A percentile compares a stretch with the other conserved stretches of the same genome.
phyloP scores from a whole-genome alignment of 2,888 invertebrate genomes.

The Lithodes maja region DNA sequence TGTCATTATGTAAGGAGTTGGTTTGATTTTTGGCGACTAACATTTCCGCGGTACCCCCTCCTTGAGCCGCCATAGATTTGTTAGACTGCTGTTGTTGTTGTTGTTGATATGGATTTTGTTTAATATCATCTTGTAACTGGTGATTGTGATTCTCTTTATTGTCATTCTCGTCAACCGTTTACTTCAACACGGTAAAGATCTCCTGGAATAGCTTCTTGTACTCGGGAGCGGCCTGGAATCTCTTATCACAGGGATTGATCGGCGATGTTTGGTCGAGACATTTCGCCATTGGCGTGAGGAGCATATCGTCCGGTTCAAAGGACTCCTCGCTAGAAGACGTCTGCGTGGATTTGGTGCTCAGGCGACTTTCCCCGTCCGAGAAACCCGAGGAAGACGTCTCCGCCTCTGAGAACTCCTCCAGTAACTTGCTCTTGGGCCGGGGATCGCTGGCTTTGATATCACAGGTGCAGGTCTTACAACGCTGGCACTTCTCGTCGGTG shows the following conservation, averaged over 20 bases:
- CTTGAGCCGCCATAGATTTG: too few relatives aligned
- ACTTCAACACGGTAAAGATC: conserved; percentile 71
- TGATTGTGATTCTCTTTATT: neutral
- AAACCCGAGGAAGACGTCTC: conserved; percentile 71
- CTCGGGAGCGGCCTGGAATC: conserved; percentile 67
- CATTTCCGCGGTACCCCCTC: too few relatives aligned
- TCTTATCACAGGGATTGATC: conserved; percentile 67
- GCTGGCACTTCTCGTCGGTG: conserved; percentile 64
- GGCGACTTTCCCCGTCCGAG: conserved; percentile 70
- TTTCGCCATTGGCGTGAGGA: conserved; percentile 42
- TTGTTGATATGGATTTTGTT: too few relatives aligned
- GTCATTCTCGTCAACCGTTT: conserved; percentile 63
- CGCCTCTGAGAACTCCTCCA: conserved; percentile 70
- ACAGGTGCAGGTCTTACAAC: conserved; percentile 68
- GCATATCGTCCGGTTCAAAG: conserved; percentile 28
- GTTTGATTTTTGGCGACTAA: too few relatives aligned
- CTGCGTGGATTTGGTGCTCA: conserved; percentile 53
- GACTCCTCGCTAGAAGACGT: conserved; percentile 44
- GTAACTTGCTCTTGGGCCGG: conserved; percentile 60
- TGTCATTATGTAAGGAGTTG: too few relatives aligned
- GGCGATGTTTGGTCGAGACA: conserved; percentile 62
- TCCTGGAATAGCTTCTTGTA: conserved; percentile 71
- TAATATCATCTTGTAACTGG: too few relatives aligned
- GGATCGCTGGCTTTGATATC: conserved; percentile 43
- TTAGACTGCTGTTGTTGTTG: too few relatives aligned